Percentiles rank a stretch among this genome's conserved stretches.
These are phyloP conservation scores for Drosophila austrosaltans DNA, from an alignment of 2,888 invertebrate genomes.

Conservation along the genomic window DNA sequence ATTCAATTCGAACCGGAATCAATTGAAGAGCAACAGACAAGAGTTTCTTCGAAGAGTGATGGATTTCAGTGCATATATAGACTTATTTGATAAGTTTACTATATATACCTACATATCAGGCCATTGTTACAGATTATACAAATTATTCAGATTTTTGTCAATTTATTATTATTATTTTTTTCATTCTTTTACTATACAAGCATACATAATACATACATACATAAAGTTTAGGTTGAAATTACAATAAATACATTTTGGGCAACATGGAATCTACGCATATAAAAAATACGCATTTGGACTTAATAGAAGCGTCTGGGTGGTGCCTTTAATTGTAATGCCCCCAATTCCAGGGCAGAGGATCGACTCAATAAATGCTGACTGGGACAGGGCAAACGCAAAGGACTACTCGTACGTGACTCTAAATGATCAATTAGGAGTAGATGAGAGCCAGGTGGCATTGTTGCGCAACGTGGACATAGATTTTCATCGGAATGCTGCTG, in stretches of 20 bases:
- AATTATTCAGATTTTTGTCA: background rate
- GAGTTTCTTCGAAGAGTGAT: too few relatives aligned
- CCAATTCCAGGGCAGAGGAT: slow-evolving; percentile 55
- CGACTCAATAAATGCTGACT: slow-evolving; percentile 56
- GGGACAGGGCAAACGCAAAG: slow-evolving; percentile 75
- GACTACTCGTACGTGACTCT: background rate
- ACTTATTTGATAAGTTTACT: background rate
- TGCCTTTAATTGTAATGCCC: slow-evolving; percentile 81
- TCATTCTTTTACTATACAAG: background rate
- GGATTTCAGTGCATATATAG: too few relatives aligned
- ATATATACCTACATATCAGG: background rate
- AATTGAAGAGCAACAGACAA: too few relatives aligned
- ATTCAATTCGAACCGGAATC: too few relatives aligned
- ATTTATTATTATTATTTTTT: background rate
- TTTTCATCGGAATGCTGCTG: slow-evolving; percentile 16
- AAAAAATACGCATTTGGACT: slow-evolving; percentile 31
- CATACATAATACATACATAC: background rate
- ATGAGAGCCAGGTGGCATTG: background rate
- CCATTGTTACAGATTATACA: background rate
- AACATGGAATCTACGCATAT: slow-evolving; percentile 21
- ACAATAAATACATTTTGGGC: slow-evolving; percentile 11
- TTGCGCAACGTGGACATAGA: slow-evolving; percentile 79
- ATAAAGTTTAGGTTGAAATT: background rate
- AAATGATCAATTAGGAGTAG: background rate
- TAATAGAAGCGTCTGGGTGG: slow-evolving; percentile 81